These are phyloP conservation scores for Acleris holmiana DNA, from an alignment of 2,888 invertebrate species.

Conservation along the genomic window DNA sequence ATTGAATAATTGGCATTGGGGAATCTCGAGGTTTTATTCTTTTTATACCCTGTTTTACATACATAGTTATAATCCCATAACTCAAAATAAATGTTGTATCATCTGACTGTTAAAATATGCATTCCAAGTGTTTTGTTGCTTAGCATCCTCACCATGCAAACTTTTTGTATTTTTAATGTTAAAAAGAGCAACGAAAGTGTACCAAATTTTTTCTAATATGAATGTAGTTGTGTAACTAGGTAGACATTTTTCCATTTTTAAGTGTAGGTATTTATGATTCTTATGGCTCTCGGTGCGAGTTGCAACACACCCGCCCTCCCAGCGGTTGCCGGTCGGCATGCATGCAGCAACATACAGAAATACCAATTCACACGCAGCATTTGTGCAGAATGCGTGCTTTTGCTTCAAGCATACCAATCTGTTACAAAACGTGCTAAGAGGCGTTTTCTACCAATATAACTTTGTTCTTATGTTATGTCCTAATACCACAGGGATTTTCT, in stretches of 20 bases:
- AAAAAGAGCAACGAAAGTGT: slow-evolving; percentile 80
- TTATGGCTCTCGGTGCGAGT: slow-evolving; percentile 24
- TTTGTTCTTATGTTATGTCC: not conserved
- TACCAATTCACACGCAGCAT: not conserved
- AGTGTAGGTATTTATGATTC: slow-evolving; percentile 49
- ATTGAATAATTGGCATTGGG: slow-evolving; percentile 46
- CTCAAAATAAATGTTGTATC: not conserved
- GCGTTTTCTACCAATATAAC: not conserved
- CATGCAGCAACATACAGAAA: not conserved
- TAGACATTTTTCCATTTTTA: slow-evolving; percentile 67
- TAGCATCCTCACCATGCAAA: slow-evolving; percentile 46
- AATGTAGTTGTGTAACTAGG: slow-evolving; percentile 69
- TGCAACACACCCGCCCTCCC: not conserved
- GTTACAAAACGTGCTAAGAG: too few relatives aligned
- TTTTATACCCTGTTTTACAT: slow-evolving; percentile 45
- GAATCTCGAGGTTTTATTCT: slow-evolving; percentile 54
- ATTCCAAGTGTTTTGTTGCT: slow-evolving; percentile 76
- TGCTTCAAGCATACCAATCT: too few relatives aligned
- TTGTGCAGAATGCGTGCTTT: too few relatives aligned
- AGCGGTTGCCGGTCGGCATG: too few relatives aligned
- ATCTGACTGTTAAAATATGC: slow-evolving; percentile 53
- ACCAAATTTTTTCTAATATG: slow-evolving; percentile 79
- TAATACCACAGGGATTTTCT: slow-evolving; percentile 1
- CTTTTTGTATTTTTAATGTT: slow-evolving; percentile 44
- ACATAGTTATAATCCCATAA: not conserved